phyloP scores from a whole-genome alignment of 2,113 vertebrate genomes.

The Ammodramus savannarum region DNA sequence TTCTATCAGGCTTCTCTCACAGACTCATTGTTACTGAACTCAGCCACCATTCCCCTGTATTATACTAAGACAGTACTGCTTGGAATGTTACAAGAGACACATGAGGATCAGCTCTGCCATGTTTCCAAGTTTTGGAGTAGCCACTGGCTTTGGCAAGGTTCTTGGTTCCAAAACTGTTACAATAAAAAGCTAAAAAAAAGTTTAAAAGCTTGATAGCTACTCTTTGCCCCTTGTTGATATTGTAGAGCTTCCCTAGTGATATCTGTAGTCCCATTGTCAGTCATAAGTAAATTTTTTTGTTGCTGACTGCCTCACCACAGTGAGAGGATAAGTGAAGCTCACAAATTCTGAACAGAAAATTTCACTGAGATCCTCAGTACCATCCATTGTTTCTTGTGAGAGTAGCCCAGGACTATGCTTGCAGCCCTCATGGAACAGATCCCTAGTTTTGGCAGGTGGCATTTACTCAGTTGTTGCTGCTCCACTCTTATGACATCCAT shows the following conservation, averaged over 20 bases:
- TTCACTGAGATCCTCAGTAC: not conserved
- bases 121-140: not conserved
- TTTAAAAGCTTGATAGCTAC: not conserved
- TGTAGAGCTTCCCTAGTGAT: not conserved
- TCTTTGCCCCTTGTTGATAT: not conserved
- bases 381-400: not conserved
- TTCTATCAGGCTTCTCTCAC: not conserved
- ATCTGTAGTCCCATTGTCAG: not conserved
- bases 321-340: not conserved
- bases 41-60: not conserved
- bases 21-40: not conserved
- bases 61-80: not conserved
- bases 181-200: too few relatives aligned
- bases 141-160: not conserved
- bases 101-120: not conserved
- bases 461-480: not conserved
- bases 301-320: not conserved
- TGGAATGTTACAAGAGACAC: not conserved
- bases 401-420: not conserved
- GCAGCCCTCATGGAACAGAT: not conserved
- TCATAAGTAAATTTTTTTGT: not conserved
- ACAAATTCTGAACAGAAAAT: not conserved
- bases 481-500: rapidly evolving
- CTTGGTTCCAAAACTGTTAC: not conserved
- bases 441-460: not conserved